A percentile compares a stretch with the other conserved stretches of the same genome.
Evolutionary conservation across 2,888 invertebrate species (phyloP).

Genomic region (Craniophora ligustri): DNA sequence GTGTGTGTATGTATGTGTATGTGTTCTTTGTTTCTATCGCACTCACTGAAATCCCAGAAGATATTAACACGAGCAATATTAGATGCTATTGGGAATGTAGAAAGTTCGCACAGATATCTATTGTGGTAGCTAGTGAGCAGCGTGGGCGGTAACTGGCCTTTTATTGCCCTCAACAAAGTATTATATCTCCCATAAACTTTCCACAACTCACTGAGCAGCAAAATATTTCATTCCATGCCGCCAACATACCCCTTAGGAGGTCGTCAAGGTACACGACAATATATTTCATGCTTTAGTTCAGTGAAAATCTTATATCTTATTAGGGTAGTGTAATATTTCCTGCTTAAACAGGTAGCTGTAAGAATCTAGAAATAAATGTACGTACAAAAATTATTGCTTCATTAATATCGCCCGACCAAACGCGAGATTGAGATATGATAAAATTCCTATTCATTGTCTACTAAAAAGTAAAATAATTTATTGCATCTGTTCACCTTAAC

Average conservation of each 20-base stretch:
- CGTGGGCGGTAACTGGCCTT: conserved; percentile 20
- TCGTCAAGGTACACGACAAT: conserved; percentile 4
- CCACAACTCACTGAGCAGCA: conserved; percentile 7
- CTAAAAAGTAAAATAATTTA: conserved; percentile 50
- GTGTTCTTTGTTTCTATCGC: conserved; percentile 14
- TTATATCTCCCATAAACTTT: conserved; percentile 19
- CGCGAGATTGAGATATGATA: conserved; percentile 49
- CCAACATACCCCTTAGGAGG: background rate
- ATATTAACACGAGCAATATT: conserved; percentile 9
- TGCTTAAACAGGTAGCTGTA: background rate
- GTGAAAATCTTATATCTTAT: conserved; percentile 1
- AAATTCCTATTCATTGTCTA: conserved; percentile 52
- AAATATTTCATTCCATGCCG: conserved; percentile 9
- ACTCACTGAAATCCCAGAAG: background rate
- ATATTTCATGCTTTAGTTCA: background rate
- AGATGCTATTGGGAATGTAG: conserved; percentile 3
- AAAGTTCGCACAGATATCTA: conserved; percentile 2
- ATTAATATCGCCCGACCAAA: conserved; percentile 39
- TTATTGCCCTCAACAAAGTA: conserved; percentile 27
- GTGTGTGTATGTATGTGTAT: no score
- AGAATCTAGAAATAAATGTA: conserved; percentile 20
- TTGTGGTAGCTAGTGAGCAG: background rate
- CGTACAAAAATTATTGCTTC: conserved; percentile 51
- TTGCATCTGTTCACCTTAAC: conserved; percentile 50
- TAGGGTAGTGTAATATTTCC: conserved; percentile 5